A percentile compares a stretch with the other conserved stretches of the same genome.
Evolutionary conservation across 1,140 invertebrate species (phyloP).

Genomic region (Meloidogyne chitwoodi): DNA sequence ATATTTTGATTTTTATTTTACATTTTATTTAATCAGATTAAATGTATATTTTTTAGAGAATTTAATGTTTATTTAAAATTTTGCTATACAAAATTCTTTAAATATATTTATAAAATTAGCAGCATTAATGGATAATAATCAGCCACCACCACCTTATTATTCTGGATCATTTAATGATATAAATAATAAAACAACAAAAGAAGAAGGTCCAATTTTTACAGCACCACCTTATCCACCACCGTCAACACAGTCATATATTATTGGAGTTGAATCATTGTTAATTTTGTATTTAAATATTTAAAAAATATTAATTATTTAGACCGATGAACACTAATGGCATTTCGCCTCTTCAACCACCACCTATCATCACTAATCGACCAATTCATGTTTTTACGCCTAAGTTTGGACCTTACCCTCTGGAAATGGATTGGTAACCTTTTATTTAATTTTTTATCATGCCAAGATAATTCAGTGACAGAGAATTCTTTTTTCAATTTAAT

Average conservation of each 20-base stretch:
- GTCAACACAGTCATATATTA: background rate
- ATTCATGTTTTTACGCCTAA: conserved; percentile 25
- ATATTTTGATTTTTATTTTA: too few relatives aligned
- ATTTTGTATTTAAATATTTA: background rate
- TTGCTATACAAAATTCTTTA: background rate
- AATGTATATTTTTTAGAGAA: too few relatives aligned
- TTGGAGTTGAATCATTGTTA: background rate
- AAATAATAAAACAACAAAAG: background rate
- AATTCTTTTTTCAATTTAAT: too few relatives aligned
- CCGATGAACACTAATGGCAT: background rate
- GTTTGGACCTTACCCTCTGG: conserved; percentile 50
- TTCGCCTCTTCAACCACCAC: background rate
- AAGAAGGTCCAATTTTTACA: background rate
- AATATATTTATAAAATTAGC: too few relatives aligned
- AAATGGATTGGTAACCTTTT: conserved; percentile 51
- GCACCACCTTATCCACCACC: background rate
- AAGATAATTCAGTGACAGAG: too few relatives aligned
- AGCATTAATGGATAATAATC: background rate
- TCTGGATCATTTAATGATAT: background rate
- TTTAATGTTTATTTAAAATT: background rate
- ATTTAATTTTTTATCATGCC: background rate
- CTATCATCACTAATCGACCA: background rate
- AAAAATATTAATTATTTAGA: background rate
- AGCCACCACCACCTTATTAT: background rate
- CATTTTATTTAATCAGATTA: too few relatives aligned